Conservation (phyloP, 2,888 invertebrate genomes). For the Teinopalpus imperialis region DNA sequence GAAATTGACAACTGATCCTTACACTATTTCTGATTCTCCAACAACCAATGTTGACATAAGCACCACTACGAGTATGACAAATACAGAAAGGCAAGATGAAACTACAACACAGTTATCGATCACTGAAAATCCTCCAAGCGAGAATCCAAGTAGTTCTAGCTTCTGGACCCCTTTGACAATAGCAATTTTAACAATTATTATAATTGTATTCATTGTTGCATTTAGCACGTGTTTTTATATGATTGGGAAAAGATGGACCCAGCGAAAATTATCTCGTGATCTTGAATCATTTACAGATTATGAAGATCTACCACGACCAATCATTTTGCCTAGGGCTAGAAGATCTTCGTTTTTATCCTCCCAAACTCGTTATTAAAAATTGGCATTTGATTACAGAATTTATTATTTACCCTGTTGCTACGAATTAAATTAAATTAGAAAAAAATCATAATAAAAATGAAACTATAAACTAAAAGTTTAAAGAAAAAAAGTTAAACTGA, state of each 20-base stretch:
- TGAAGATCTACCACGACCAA: conserved; percentile 32
- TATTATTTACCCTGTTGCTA: too few relatives aligned
- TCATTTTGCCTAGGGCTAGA: conserved; percentile 34
- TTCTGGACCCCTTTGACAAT: conserved; percentile 47
- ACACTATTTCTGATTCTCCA: conserved; percentile 1
- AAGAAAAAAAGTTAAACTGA: too few relatives aligned
- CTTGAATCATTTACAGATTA: conserved; percentile 28
- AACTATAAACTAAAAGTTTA: too few relatives aligned
- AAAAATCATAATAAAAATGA: too few relatives aligned
- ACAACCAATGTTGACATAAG: too few relatives aligned
- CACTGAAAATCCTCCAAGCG: background rate
- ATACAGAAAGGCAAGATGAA: background rate
- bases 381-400: too few relatives aligned
- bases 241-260: conserved; percentile 37
- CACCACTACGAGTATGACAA: background rate
- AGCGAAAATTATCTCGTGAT: conserved; percentile 26
- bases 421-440: too few relatives aligned
- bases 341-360: too few relatives aligned
- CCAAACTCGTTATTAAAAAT: too few relatives aligned
- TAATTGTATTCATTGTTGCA: conserved; percentile 34
- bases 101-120: background rate
- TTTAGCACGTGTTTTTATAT: conserved; percentile 37
- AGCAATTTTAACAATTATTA: conserved; percentile 33
- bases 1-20: background rate
- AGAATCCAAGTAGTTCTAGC: background rate